Percentiles rank a stretch among this genome's conserved stretches.
phyloP scores from a whole-genome alignment of 92 coral and sea anemone species.

The Parazoanthus darwini region DNA sequence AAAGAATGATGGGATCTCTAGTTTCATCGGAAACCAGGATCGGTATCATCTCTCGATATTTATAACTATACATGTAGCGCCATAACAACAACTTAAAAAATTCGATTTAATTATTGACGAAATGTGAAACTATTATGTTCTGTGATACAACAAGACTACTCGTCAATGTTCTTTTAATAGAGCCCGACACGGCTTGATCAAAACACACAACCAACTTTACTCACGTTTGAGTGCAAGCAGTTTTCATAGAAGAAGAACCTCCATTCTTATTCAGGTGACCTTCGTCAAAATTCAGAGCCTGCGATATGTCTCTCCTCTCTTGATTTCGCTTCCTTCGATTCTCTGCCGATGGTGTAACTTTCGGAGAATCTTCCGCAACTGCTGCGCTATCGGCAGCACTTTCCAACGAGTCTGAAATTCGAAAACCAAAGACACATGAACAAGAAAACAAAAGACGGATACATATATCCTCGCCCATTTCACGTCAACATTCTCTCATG shows the following conservation, averaged over 20 bases:
- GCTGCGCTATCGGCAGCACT: conserved; percentile 23
- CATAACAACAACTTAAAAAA: conserved; percentile 17
- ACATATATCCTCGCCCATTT: conserved; percentile 21
- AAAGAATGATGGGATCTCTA: background rate
- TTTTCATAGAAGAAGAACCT: conserved; percentile 62
- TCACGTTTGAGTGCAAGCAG: conserved; percentile 92
- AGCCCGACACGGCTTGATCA: background rate
- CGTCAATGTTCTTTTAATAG: background rate
- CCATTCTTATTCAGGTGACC: conserved; percentile 59
- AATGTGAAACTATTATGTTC: conserved; percentile 15
- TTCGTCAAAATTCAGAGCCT: conserved; percentile 69
- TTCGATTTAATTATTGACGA: conserved; percentile 16
- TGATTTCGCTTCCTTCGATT: conserved; percentile 80
- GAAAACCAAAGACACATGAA: conserved; percentile 22
- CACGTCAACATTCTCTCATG: conserved; percentile 41
- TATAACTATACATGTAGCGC: background rate
- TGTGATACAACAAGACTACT: background rate
- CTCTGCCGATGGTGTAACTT: conserved; percentile 70
- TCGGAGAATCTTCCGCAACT: conserved; percentile 63
- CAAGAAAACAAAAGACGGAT: conserved; percentile 8
- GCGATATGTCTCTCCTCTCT: conserved; percentile 70
- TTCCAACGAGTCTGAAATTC: conserved; percentile 41
- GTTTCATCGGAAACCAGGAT: conserved; percentile 1
- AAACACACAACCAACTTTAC: conserved; percentile 17
- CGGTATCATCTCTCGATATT: background rate